A percentile compares a stretch with the other conserved stretches of the same genome.
Evolutionary conservation across 2,113 vertebrate species (phyloP).

Genomic region (Pangasianodon gigas): DNA sequence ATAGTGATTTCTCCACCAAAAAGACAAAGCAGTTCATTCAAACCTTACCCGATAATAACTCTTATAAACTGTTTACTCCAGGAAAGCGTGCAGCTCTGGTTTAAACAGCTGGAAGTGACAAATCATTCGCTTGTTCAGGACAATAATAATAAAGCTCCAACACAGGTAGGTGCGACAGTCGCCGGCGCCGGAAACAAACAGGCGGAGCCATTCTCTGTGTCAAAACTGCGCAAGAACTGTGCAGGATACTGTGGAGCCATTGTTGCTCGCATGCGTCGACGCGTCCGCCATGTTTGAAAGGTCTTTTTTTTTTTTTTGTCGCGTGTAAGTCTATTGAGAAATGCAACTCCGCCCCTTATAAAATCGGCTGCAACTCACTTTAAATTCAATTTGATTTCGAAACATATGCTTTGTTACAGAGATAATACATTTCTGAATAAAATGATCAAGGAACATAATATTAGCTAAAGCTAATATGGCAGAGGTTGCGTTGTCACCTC

Average conservation of each 20-base stretch:
- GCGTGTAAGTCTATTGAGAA: not conserved
- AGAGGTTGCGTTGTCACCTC: not conserved
- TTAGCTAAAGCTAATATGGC: not conserved
- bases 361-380: not conserved
- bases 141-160: constrained; percentile 26
- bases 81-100: not conserved
- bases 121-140: not conserved
- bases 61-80: not conserved
- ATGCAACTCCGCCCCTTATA: not conserved
- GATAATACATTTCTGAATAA: not conserved
- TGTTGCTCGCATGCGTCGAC: too few relatives aligned
- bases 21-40: not conserved
- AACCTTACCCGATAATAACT: not conserved
- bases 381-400: not conserved
- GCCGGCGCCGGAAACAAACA: constrained; percentile 12
- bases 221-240: not conserved
- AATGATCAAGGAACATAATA: not conserved
- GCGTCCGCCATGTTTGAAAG: not conserved
- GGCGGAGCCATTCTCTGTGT: not conserved
- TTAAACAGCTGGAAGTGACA: not conserved
- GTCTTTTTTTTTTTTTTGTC: too few relatives aligned
- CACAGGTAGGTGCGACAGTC: not conserved
- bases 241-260: not conserved
- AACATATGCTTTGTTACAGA: not conserved
- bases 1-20: not conserved